These are phyloP conservation scores for Alviniconcha strummeri DNA, from an alignment of 2,888 invertebrate genomes.

Conservation along the genomic window DNA sequence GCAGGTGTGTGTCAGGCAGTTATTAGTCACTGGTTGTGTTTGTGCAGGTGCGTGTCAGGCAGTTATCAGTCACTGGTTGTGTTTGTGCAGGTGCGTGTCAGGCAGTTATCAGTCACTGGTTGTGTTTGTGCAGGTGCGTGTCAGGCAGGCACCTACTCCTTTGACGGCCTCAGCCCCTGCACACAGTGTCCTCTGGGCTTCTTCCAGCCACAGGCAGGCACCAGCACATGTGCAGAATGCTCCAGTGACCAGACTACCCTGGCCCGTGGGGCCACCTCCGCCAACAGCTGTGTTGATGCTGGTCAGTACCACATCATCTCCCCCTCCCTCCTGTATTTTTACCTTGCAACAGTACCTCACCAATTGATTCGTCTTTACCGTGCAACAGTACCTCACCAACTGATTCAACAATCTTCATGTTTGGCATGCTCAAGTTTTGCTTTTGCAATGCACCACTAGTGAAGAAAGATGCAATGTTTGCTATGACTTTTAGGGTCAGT, in stretches of 20 bases:
- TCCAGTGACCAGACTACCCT: constrained; percentile 42
- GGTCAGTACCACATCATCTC: constrained; percentile 42
- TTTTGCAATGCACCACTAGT: too few species aligned
- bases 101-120: background rate
- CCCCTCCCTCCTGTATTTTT: too few species aligned
- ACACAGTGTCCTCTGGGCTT: constrained; percentile 50
- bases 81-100: background rate
- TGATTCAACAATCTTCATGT: too few species aligned
- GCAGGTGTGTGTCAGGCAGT: constrained; percentile 46
- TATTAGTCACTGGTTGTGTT: background rate
- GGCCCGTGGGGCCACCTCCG: constrained; percentile 34
- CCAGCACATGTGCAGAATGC: constrained; percentile 51
- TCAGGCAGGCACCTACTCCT: constrained; percentile 49
- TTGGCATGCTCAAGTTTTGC: too few species aligned
- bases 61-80: constrained; percentile 6
- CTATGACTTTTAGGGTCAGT: too few species aligned
- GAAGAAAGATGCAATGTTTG: too few species aligned
- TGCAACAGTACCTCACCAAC: too few species aligned
- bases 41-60: background rate
- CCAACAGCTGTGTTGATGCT: constrained; percentile 45
- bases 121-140: constrained; percentile 47
- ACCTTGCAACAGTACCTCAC: too few species aligned
- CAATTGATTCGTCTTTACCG: too few species aligned
- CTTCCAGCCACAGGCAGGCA: constrained; percentile 44
- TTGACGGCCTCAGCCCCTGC: constrained; percentile 51